Conservation (phyloP, 2,888 invertebrate species). For the Pyralis farinalis region DNA sequence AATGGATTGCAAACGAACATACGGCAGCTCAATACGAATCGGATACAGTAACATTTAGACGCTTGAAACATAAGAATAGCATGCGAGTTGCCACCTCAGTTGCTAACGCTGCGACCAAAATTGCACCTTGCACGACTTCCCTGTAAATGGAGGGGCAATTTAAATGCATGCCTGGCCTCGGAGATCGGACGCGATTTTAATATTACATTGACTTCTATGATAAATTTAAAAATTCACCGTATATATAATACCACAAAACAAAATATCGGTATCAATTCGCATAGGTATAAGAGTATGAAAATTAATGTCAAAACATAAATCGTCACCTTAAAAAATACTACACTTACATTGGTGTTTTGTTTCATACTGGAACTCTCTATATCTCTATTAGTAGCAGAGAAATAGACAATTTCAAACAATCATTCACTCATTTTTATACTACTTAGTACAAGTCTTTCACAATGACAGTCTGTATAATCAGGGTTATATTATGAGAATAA, state of each 20-base stretch:
- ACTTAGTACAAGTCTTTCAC: background rate
- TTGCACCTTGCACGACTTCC: too few relatives aligned
- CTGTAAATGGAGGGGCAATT: too few relatives aligned
- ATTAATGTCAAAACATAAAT: constrained; percentile 19
- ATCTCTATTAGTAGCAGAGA: constrained; percentile 5
- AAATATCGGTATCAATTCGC: constrained; percentile 2
- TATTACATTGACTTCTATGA: constrained; percentile 8
- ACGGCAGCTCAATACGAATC: too few relatives aligned
- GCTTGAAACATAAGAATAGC: too few relatives aligned
- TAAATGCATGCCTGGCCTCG: constrained; percentile 12
- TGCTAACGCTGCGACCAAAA: too few relatives aligned
- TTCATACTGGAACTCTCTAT: constrained; percentile 15
- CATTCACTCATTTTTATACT: background rate
- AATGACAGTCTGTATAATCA: background rate
- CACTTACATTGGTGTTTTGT: constrained; percentile 31
- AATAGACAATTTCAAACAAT: background rate
- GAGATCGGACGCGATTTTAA: constrained; percentile 23
- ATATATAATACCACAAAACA: background rate
- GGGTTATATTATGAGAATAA: background rate
- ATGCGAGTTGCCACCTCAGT: too few relatives aligned
- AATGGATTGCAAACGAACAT: too few relatives aligned
- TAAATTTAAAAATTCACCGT: constrained; percentile 14
- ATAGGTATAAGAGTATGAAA: constrained; percentile 12
- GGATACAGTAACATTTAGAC: too few relatives aligned
- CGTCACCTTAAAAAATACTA: constrained; percentile 18